Evolutionary conservation across 1,140 invertebrate genomes (phyloP).

Genomic region (Penaeus japonicus): DNA sequence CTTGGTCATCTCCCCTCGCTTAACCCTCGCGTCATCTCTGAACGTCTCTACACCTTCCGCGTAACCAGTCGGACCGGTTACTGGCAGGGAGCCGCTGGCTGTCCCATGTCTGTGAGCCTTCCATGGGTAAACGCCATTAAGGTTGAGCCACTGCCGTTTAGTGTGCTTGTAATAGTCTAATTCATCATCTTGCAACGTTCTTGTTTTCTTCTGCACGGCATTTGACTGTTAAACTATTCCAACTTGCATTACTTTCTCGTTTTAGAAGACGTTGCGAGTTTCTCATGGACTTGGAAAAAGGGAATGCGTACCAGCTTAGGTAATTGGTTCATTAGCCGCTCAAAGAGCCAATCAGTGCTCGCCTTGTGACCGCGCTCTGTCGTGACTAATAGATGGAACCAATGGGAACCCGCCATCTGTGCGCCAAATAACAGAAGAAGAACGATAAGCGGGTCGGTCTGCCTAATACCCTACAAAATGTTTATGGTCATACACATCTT

Average conservation of each 20-base stretch:
- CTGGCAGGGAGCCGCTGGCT: too few species aligned
- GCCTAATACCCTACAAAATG: constrained; percentile 40
- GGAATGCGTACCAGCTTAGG: constrained; percentile 31
- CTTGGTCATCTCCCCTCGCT: too few species aligned
- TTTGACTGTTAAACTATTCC: constrained; percentile 45
- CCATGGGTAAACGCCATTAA: constrained; percentile 49
- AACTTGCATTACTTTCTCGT: constrained; percentile 45
- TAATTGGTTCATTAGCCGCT: constrained; percentile 45
- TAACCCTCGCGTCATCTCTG: too few species aligned
- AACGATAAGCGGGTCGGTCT: constrained; percentile 35
- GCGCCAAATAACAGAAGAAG: constrained; percentile 42
- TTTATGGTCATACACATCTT: constrained; percentile 48
- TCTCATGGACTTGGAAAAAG: neutral
- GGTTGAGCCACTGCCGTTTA: constrained; percentile 40
- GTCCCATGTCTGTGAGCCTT: neutral
- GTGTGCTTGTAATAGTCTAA: constrained; percentile 52
- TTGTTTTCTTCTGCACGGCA: constrained; percentile 39
- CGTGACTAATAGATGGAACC: constrained; percentile 51
- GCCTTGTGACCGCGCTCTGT: constrained; percentile 46
- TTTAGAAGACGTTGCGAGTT: constrained; percentile 7
- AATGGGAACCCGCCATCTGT: constrained; percentile 42
- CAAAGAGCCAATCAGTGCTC: constrained; percentile 50
- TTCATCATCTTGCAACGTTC: constrained; percentile 45
- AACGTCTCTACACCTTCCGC: too few species aligned
- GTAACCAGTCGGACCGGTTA: too few species aligned